Percentiles rank a stretch among this genome's conserved stretches.
Evolutionary conservation across 2,888 invertebrate genomes (phyloP).

Genomic region (Tupiocoris notatus): DNA sequence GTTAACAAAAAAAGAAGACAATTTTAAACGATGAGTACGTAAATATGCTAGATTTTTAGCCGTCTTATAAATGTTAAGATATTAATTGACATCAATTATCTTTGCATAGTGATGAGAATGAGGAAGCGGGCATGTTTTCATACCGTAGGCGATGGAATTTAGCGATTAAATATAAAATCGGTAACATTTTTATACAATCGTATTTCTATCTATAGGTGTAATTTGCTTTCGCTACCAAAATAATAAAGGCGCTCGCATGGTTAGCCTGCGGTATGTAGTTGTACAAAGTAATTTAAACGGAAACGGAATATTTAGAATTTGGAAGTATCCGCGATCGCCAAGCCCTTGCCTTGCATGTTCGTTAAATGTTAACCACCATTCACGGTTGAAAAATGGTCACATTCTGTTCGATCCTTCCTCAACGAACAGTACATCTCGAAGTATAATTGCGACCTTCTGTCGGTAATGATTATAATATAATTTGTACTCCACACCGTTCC

Average conservation of each 20-base stretch:
- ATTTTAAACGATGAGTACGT: slow-evolving; percentile 34
- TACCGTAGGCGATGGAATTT: slow-evolving; percentile 15
- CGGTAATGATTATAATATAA: too few relatives aligned
- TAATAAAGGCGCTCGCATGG: slow-evolving; percentile 25
- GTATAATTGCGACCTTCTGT: neutral
- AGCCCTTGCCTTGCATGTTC: neutral
- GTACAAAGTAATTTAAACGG: neutral
- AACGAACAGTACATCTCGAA: neutral
- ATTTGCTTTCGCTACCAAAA: slow-evolving; percentile 46
- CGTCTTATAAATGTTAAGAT: slow-evolving; percentile 45
- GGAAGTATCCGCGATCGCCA: neutral
- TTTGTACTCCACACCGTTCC: too few relatives aligned
- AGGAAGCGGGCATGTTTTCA: neutral
- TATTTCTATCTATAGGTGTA: slow-evolving; percentile 46
- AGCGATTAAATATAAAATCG: neutral
- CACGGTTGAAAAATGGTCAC: neutral
- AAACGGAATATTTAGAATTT: neutral
- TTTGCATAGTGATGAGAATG: neutral
- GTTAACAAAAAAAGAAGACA: slow-evolving; percentile 36
- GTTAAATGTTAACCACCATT: neutral
- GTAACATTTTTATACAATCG: slow-evolving; percentile 43
- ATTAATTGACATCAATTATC: slow-evolving; percentile 37
- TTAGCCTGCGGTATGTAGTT: slow-evolving; percentile 4
- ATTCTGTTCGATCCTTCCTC: neutral
- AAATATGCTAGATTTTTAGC: slow-evolving; percentile 46